Evolutionary conservation across 1,140 invertebrate species (phyloP), one percentile per base, ranked within the genome.

Genomic region (Tetranychus urticae): DNA sequence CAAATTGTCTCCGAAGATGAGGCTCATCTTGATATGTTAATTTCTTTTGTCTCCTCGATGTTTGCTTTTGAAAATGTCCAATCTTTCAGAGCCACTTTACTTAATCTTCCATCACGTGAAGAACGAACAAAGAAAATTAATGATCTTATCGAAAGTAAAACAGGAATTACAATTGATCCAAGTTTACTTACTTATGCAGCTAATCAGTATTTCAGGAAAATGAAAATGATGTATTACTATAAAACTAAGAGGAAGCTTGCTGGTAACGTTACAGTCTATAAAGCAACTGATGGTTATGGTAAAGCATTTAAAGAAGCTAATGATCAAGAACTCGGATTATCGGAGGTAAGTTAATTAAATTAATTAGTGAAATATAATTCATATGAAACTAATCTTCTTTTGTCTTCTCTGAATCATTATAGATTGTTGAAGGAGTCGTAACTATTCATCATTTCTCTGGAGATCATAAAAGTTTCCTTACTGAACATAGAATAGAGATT

Each of bases 41-140:
- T 83, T 2, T n/a, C 14, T 34, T 57, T 35, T 35, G 56, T 45
- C 23, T 86, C 82, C 68, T 94, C 92, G 72, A 76, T 81, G 37
- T 77, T 81, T 64, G 83, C 89, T 50, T 81, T 90, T 66, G 83
- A 81, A 66, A 80, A 84, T 42, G 70, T 84, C n/a, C 82, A 83
- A 67, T 83, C 81, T 76, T 69, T 77, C 61, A 77, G 79, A 62
- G 66, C 69, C 7, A 76, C 81, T 66, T 70, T 86, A 62, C 71
- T 77, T 69, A 66, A 68, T 58, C 63, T 74, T 39, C 52, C 66
- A 7, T 66, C 67, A 10, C 69, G 70, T 63, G 70, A 71, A 56
- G 72, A 70, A 14, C 66, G 73, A 46, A 61, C 74, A 3, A 64
- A 72, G 42, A 66, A 68, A 36, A 68, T 71, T 23, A 70, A 70